Base-by-base conservation (phyloP, 2,888 invertebrate species). In the Calameuta pallipes region DNA sequence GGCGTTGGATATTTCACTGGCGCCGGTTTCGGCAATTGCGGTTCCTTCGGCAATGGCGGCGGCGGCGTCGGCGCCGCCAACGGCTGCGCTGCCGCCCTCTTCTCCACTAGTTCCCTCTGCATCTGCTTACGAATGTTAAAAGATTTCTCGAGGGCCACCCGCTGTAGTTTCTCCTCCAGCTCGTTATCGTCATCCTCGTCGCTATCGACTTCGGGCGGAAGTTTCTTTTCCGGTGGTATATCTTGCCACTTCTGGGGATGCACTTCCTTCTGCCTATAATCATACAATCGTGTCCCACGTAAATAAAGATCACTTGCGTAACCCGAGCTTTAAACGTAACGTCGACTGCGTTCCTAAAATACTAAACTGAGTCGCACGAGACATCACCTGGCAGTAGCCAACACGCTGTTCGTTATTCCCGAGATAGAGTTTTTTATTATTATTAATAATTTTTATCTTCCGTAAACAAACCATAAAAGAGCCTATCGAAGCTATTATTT, bases 181-280 rank as follows among this genome's bases (percentile, higher is more conserved):
- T 92, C 92, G 75, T 92, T 87, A 13, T 90, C 90, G 1, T 86
- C 88, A 0, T 88, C 89, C 15, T 90, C 88, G 12, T 87, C 89
- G 71, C 89, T 90, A n/a, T 89, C 85, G 11, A 85, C 78, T 34
- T 85, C 83, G 1, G 84, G 76, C 11, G 84, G 85, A 73, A 82
- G 75, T 74, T 89, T 87, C 73, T 91, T 91, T n/a, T 93, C 94
- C 89, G 90, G 93, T 89, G 87, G 92, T 90, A 89, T 92, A 92
- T 87, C 89, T 78, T 88, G 91, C 93, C 93, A 91, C 91, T 94
- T 90, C 85, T 92, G 90, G 92, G 93, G 88, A 71, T 89, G 87
- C 83, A 94, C 93, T 74, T 94, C 93, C 77, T 91, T 92, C 84
- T 89, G 93, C 83, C 95, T 94, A 84, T 80, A 87, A 85, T 78